Evolutionary conservation across 2,888 invertebrate species (phyloP).

Genomic region (Latrodectus hesperus): DNA sequence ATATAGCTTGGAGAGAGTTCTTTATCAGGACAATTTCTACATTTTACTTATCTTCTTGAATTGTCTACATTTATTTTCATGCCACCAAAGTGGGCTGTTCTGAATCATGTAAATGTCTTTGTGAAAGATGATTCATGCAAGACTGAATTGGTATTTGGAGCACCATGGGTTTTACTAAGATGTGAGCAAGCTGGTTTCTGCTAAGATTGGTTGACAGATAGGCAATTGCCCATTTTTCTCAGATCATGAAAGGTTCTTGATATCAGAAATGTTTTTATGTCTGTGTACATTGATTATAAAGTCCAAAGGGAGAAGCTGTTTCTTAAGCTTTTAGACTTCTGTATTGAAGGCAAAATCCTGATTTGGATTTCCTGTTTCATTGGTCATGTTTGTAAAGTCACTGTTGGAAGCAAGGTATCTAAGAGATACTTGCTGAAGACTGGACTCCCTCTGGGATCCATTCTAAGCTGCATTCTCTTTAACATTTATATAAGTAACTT

Average conservation of each 20-base stretch:
- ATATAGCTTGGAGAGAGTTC: no score
- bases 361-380: background rate
- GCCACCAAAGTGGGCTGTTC: no score
- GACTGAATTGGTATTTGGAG: background rate
- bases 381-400: background rate
- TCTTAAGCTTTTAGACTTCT: background rate
- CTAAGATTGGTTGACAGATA: no score
- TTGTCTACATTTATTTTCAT: no score
- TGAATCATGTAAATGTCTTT: no score
- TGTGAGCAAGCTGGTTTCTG: no score
- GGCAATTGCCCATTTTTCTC: no score
- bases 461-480: conserved; percentile 1
- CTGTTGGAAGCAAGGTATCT: background rate
- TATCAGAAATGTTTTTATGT: background rate
- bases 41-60: no score
- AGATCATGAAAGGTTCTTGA: no score
- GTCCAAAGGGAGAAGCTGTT: background rate
- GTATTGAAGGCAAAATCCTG: background rate
- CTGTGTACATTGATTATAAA: background rate
- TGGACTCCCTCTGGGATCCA: background rate
- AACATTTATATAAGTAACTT: conserved; percentile 8
- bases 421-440: background rate
- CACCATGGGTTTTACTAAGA: no score
- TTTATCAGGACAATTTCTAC: no score
- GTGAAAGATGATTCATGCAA: background rate